Conservation (phyloP, 92 coral and sea anemone species). For the Parazoanthus atlanticus region DNA sequence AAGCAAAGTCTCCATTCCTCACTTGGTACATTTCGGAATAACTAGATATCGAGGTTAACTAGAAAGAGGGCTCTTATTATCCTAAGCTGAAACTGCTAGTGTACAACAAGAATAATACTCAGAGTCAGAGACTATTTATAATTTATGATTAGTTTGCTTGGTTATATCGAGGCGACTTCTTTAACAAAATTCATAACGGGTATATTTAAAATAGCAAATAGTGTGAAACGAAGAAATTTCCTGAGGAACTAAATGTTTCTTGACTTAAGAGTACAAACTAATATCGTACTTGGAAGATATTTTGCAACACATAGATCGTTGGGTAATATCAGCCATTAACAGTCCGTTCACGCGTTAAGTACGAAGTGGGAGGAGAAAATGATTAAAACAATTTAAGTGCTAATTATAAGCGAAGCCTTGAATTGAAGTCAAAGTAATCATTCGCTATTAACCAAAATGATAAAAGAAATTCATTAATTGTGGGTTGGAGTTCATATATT, state of each 20-base stretch:
- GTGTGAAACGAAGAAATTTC: neutral
- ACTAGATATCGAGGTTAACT: too few species aligned
- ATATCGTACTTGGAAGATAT: neutral
- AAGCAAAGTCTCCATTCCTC: too few species aligned
- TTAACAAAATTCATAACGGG: neutral
- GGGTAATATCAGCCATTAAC: neutral
- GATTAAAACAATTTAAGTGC: neutral
- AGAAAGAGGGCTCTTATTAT: too few species aligned
- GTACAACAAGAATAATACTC: too few species aligned
- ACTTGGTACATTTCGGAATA: too few species aligned
- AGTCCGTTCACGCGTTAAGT: neutral
- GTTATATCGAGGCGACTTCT: too few species aligned
- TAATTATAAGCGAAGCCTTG: neutral
- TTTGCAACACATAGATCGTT: neutral
- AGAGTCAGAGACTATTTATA: neutral
- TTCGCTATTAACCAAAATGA: slow-evolving; percentile 5
- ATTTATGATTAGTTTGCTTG: too few species aligned
- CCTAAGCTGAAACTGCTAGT: too few species aligned
- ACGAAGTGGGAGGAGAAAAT: neutral
- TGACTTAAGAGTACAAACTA: neutral
- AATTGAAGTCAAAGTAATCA: neutral
- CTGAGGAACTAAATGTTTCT: neutral
- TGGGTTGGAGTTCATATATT: neutral
- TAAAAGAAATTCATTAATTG: neutral
- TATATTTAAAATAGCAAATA: neutral